phyloP scores from a whole-genome alignment of 2,888 invertebrate genomes.

The Calliopum simillimum region DNA sequence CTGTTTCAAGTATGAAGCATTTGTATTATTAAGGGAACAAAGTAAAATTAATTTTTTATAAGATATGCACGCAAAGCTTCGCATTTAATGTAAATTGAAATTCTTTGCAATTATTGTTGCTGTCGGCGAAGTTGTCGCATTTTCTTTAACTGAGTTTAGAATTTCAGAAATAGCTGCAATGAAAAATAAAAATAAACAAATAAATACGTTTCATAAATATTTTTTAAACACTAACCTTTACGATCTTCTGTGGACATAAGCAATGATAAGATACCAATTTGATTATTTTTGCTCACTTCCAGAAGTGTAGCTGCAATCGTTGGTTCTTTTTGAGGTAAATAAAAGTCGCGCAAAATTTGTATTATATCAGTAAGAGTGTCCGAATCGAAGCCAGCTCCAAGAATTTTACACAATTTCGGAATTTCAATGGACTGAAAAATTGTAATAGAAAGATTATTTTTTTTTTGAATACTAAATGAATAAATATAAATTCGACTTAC shows the following conservation, averaged over 20 bases:
- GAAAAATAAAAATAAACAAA: conserved; percentile 36
- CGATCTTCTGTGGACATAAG: conserved; percentile 61
- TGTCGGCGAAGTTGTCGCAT: conserved; percentile 42
- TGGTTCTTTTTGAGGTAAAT: conserved; percentile 56
- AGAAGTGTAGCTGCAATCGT: conserved; percentile 52
- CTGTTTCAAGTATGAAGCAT: too few species aligned
- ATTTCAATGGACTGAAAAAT: conserved; percentile 56
- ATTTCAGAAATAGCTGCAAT: conserved; percentile 52
- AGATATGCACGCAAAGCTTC: conserved; percentile 9
- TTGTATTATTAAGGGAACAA: too few species aligned
- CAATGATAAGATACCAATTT: conserved; percentile 60
- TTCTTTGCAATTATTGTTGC: conserved; percentile 49
- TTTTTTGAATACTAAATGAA: neutral
- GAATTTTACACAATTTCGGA: conserved; percentile 57
- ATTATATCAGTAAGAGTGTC: conserved; percentile 60
- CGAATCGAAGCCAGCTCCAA: conserved; percentile 65
- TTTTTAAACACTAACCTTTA: conserved; percentile 50
- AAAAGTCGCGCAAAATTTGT: conserved; percentile 56
- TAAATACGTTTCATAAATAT: conserved; percentile 9
- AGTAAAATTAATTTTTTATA: neutral
- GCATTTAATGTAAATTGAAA: conserved; percentile 48
- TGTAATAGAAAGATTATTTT: neutral
- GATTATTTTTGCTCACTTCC: conserved; percentile 62
- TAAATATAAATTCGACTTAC: conserved; percentile 41
- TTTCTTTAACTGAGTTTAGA: conserved; percentile 52